Evolutionary conservation across 1,140 invertebrate species (phyloP).

Genomic region (Saxidomus purpurata): DNA sequence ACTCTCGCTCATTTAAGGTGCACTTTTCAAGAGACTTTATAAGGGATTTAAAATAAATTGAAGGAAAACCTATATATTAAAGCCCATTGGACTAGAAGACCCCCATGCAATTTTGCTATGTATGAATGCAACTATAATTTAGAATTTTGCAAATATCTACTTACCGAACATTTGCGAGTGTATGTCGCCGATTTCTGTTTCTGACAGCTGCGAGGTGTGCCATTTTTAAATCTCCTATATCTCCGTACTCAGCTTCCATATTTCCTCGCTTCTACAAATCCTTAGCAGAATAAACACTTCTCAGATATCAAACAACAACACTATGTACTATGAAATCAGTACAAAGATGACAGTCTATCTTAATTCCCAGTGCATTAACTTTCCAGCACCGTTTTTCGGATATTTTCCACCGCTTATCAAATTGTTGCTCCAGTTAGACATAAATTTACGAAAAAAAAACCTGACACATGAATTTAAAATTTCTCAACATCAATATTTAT

Average conservation of each 20-base stretch:
- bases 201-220: constrained; percentile 19
- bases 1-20: no score
- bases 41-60: no score
- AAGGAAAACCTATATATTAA: no score
- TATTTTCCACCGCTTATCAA: background rate
- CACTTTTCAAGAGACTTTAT: no score
- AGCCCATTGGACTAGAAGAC: no score
- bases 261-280: background rate
- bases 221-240: constrained; percentile 49
- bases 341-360: background rate
- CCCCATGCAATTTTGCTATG: no score
- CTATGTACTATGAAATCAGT: background rate
- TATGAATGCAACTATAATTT: no score
- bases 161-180: constrained; percentile 63
- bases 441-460: background rate
- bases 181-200: constrained; percentile 49
- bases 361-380: background rate
- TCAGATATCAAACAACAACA: background rate
- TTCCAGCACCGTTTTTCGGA: background rate
- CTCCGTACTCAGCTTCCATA: constrained; percentile 52
- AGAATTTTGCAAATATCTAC: background rate
- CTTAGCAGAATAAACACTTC: background rate
- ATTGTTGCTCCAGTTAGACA: background rate
- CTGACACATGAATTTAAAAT: background rate
- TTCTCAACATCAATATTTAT: background rate